These are phyloP conservation scores for Gymnodraco acuticeps DNA, from an alignment of 2,797 vertebrate genomes.

Conservation along the genomic window DNA sequence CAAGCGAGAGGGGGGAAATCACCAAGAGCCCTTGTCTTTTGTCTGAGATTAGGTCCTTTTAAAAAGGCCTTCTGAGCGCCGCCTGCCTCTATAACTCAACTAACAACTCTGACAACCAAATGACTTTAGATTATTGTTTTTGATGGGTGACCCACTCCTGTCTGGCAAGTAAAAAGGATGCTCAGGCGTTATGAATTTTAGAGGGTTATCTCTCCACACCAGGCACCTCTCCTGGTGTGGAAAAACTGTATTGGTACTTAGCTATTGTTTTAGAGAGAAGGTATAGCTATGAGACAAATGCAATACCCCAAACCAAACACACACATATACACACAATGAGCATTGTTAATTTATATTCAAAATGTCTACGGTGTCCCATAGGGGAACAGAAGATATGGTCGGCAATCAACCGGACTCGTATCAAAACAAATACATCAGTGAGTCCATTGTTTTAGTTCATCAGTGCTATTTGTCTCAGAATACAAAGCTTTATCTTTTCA, in stretches of 20 bases:
- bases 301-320: slow-evolving; percentile 1
- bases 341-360: slow-evolving; percentile 42
- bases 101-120: slow-evolving; percentile 70
- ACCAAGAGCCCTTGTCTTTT: slow-evolving; percentile 67
- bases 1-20: slow-evolving; percentile 63
- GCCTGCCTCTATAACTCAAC: slow-evolving; percentile 70
- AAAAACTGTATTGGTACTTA: slow-evolving; percentile 59
- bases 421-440: slow-evolving; percentile 49
- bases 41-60: slow-evolving; percentile 68
- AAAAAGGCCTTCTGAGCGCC: slow-evolving; percentile 61
- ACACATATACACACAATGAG: not conserved
- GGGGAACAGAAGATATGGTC: slow-evolving; percentile 54
- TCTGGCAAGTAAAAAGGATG: slow-evolving; percentile 70
- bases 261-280: slow-evolving; percentile 70
- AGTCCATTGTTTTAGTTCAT: slow-evolving; percentile 61
- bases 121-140: slow-evolving; percentile 71
- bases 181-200: slow-evolving; percentile 69
- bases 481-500: slow-evolving; percentile 62
- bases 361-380: slow-evolving; percentile 35
- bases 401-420: slow-evolving; percentile 43
- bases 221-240: slow-evolving; percentile 64
- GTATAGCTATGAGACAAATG: slow-evolving; percentile 50
- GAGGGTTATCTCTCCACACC: slow-evolving; percentile 72
- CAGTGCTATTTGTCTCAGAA: slow-evolving; percentile 51
- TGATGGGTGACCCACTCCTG: slow-evolving; percentile 73